phyloP scores from a whole-genome alignment of 2,113 vertebrate species.

The Alosa alosa region DNA sequence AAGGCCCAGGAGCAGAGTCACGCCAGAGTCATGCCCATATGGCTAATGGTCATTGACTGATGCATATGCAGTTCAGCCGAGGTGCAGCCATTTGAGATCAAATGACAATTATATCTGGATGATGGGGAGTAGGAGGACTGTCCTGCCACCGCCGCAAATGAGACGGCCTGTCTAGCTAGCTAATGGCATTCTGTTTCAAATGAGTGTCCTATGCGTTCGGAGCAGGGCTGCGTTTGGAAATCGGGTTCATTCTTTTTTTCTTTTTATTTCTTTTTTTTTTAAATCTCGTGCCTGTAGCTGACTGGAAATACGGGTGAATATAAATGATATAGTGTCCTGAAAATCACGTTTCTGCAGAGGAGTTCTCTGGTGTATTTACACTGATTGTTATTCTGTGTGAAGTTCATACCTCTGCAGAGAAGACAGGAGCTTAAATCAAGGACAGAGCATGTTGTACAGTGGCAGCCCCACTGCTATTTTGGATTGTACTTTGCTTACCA shows the following conservation, averaged over 20 bases:
- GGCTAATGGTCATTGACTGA: neutral
- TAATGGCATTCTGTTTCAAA: neutral
- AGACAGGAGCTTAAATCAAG: slow-evolving; percentile 46
- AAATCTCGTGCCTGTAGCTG: neutral
- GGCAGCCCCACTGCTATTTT: slow-evolving; percentile 49
- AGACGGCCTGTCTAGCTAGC: neutral
- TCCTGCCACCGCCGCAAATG: neutral
- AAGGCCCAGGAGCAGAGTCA: slow-evolving; percentile 6
- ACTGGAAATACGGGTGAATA: slow-evolving; percentile 14
- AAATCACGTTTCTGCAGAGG: neutral
- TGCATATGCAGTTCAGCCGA: slow-evolving; percentile 17
- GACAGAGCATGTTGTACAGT: slow-evolving; percentile 26
- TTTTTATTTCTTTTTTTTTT: neutral
- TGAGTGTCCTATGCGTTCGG: neutral
- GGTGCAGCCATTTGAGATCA: slow-evolving; percentile 5
- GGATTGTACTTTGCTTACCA: slow-evolving; percentile 48
- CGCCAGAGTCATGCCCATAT: neutral
- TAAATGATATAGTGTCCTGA: slow-evolving; percentile 19
- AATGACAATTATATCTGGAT: slow-evolving; percentile 13
- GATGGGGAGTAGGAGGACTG: neutral
- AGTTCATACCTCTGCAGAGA: slow-evolving; percentile 15
- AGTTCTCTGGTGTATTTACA: slow-evolving; percentile 24
- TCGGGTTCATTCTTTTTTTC: neutral
- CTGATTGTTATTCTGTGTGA: slow-evolving; percentile 36
- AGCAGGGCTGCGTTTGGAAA: neutral